These are phyloP conservation scores for Pristiophorus japonicus DNA, from an alignment of 2,113 vertebrate genomes.

Conservation along the genomic window DNA sequence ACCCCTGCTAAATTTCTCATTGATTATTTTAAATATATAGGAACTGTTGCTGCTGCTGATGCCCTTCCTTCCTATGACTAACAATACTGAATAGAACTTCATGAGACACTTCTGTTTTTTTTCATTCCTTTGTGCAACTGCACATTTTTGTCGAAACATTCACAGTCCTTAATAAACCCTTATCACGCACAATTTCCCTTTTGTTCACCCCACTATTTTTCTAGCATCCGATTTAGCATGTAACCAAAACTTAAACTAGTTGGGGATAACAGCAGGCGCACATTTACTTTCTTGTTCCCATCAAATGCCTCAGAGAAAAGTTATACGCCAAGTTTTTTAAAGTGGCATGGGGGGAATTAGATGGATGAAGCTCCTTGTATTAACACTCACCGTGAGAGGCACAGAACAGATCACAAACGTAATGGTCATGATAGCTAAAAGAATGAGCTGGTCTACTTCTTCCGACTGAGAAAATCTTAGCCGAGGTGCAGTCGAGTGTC, in stretches of 20 bases:
- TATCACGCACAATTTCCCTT: not conserved
- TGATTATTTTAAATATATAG: not conserved
- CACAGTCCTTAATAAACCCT: not conserved
- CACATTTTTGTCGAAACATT: not conserved
- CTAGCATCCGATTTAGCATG: not conserved
- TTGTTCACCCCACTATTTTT: not conserved
- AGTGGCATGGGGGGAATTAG: not conserved
- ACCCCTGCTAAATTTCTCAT: not conserved
- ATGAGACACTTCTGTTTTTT: too few species aligned
- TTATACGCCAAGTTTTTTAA: not conserved
- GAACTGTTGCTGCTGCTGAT: not conserved
- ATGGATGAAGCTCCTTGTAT: not conserved
- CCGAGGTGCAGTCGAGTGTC: slow-evolving; percentile 41
- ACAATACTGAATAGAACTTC: not conserved
- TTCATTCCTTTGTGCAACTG: not conserved
- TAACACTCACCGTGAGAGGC: slow-evolving; percentile 79
- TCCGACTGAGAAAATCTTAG: slow-evolving; percentile 62
- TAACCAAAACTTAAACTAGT: not conserved
- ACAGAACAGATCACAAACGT: slow-evolving; percentile 83
- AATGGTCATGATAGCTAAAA: slow-evolving; percentile 84
- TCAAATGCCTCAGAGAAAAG: not conserved
- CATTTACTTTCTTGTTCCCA: too few species aligned
- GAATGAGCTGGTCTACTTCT: slow-evolving; percentile 84
- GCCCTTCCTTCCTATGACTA: not conserved
- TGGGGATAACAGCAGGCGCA: not conserved